Base-by-base conservation (phyloP, 2,797 vertebrate genomes). In the Sebastes taczanowskii region DNA sequence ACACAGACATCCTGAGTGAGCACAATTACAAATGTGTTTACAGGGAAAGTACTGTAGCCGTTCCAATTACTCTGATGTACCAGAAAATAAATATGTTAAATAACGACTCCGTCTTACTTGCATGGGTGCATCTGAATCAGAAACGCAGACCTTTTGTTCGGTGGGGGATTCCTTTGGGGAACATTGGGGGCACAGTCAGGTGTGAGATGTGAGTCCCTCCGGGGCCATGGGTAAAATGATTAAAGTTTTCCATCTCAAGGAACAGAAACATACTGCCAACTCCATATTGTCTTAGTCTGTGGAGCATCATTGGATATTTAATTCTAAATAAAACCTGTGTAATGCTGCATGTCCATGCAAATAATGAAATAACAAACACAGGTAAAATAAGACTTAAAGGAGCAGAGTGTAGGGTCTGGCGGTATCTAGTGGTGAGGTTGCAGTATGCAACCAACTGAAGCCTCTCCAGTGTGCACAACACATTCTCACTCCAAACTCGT, bases 61-160 rank as follows among this genome's bases (percentile, higher is more conserved):
- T 76, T 84, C 83, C 81, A 93, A 90, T 89, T 88, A 85, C 77
- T 87, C 71, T 80, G 83, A 65, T 86, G 86, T 89, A 87, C 71
- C 82, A 81, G 88, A 89, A 89, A 91, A 91, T 84, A 73, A 81
- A 73, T 86, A 29, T 81, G 77, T 86, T 84, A 82, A 84, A 74
- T 78, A 85, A 71, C 38, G 81, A 64, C 77, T 83, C 59, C 42
- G 65, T 79, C 74, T 82, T 73, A 70, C 74, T 66, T 86, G 74
- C 83, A 80, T 86, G 75, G 76, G 22, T 80, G 78, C 70, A 38
- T 29, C 42, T 23, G 73, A 73, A 66, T 75, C 13, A 79, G 65
- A 87, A 77, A 86, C 62, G n/a, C 18, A 34, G 68, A 22, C 65
- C 8, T 82, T 83, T 79, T 75, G 62, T 86, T 77, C 14, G 34